phyloP scores from a whole-genome alignment of 2,888 invertebrate species.

The Chaetoderma sp. region DNA sequence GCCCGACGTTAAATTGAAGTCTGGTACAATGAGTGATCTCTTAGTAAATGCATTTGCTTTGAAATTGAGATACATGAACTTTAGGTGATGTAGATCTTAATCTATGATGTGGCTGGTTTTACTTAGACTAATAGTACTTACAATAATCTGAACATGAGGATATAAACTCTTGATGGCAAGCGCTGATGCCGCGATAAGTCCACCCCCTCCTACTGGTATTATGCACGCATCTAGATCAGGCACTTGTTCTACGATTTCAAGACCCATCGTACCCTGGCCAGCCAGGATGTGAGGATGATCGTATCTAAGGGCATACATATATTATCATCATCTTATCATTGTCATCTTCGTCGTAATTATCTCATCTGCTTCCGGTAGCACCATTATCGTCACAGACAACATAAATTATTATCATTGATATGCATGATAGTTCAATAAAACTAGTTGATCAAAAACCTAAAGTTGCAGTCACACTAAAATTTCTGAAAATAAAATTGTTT shows the following conservation, averaged over 20 bases:
- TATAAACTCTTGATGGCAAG: conserved; percentile 88
- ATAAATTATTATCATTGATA: not conserved
- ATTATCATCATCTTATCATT: not conserved
- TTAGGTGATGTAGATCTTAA: no score
- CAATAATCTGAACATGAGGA: conserved; percentile 86
- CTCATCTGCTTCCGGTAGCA: not conserved
- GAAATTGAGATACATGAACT: no score
- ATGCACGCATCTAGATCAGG: conserved; percentile 88
- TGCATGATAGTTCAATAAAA: not conserved
- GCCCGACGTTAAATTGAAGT: no score
- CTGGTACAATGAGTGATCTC: no score
- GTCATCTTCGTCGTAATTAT: not conserved
- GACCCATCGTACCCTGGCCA: conserved; percentile 92
- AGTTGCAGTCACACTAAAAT: no score
- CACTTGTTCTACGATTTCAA: conserved; percentile 93
- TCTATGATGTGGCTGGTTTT: no score
- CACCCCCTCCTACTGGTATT: conserved; percentile 94
- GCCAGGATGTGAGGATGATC: conserved; percentile 96
- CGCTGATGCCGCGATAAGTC: conserved; percentile 90
- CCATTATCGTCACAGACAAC: not conserved
- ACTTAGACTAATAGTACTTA: conserved; percentile 73
- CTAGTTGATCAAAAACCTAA: no score
- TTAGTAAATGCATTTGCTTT: no score
- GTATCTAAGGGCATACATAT: conserved; percentile 82
- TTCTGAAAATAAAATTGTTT: no score